Evolutionary conservation across 2,113 vertebrate genomes (phyloP), one percentile per base, ranked within the genome.

Genomic region (Desmodus rotundus): DNA sequence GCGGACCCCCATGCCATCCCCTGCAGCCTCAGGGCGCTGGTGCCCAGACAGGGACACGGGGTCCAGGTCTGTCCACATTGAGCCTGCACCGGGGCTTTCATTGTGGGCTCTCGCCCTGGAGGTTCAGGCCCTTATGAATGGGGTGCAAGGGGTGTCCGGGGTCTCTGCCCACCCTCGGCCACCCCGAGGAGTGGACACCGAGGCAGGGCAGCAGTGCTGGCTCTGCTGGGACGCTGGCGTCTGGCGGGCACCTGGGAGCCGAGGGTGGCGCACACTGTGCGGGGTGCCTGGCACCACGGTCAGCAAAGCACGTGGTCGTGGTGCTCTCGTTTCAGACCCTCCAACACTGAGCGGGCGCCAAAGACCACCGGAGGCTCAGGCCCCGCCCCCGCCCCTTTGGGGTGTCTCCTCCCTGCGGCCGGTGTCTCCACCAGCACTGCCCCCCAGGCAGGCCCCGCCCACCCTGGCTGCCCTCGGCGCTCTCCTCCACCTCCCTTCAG

Each of bases 151-250:
- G 50, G 16, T 26, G 0, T 12, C 11, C 68, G 90, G 26, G 72
- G n/a, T 5, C 56, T 26, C 31, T n/a, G 77, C 33, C 33, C 31
- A 33, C 2, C 12, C 31, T 1, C 2, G 8, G 15, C 54, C 36
- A 15, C 33, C 70, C 12, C 31, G 0, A 10, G 24, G 45, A 36
- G 43, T 6, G 36, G 43, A 54, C 63, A 4, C 36, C 11, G 3
- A 0, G 10, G 47, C 36, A 8, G 74, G 63, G 28, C 43, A 6
- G 1, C 36, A 2, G 28, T 14, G 12, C 43, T 0, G 28, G 52
- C 7, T 65, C 12, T 4, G 33, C 68, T 9, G 26, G 41, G 31
- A 20, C 52, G 3, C 63, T 10, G 16, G 19, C 8, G 20, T 22
- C 20, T 9, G 54, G 54, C 54, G 9, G 56, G 20, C 56, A 0